phyloP scores from a whole-genome alignment of 2,113 vertebrate genomes.

The Cnemophilus loriae region DNA sequence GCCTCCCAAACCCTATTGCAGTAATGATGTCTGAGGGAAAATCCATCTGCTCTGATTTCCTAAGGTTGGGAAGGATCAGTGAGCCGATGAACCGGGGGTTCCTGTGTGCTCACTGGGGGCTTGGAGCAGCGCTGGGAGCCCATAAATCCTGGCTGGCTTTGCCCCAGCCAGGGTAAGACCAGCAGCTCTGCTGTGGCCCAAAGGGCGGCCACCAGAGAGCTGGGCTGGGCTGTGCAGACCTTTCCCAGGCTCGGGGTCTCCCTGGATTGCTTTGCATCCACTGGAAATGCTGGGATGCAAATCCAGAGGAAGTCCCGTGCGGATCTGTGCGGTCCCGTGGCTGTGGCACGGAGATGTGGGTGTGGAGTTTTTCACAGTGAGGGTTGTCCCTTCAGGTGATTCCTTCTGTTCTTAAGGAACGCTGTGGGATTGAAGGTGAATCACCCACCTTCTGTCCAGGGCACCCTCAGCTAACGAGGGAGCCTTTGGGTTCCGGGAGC shows the following conservation, averaged over 20 bases:
- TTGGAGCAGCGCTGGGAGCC: neutral
- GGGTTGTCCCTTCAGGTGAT: rapidly evolving
- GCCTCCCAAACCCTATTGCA: neutral
- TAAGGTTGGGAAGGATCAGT: neutral
- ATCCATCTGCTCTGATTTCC: conserved; percentile 34
- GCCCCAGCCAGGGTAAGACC: neutral
- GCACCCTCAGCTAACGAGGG: neutral
- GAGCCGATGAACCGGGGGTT: neutral
- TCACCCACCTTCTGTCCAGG: neutral
- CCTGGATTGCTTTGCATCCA: neutral
- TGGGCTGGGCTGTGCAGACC: neutral
- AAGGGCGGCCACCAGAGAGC: neutral
- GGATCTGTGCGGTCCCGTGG: neutral
- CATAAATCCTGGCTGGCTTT: neutral
- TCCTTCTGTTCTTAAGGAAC: neutral
- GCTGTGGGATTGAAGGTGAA: neutral
- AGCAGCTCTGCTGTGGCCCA: neutral
- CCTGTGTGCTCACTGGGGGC: rapidly evolving
- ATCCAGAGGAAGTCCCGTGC: rapidly evolving
- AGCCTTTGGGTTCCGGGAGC: neutral
- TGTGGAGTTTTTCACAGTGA: rapidly evolving
- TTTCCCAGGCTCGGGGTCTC: neutral
- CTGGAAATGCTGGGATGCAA: neutral
- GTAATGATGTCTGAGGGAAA: conserved; percentile 16
- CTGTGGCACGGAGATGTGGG: neutral